A percentile compares a stretch with the other conserved stretches of the same genome.
Conservation (phyloP, 2,797 vertebrate genomes). For the Brachyrhaphis roseni region DNA sequence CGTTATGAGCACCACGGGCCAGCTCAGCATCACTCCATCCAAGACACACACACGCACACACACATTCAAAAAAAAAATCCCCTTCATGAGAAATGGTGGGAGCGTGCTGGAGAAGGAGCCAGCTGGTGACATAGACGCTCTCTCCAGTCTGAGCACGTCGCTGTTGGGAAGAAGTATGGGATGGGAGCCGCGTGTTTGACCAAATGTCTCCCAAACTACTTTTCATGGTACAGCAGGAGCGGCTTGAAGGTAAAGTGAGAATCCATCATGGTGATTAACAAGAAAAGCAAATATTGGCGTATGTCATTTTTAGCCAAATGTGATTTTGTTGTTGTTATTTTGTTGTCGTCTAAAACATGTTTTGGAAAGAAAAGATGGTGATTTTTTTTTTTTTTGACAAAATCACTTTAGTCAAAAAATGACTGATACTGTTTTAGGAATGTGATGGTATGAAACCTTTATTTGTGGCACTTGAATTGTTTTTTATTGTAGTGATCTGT, state of each 20-base stretch:
- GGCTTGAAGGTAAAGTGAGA: neutral
- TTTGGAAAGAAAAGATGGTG: no score
- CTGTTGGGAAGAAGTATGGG: slow-evolving; percentile 29
- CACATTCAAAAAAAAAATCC: slow-evolving; percentile 7
- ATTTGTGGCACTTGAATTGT: neutral
- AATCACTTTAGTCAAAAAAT: no score
- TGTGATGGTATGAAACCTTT: neutral
- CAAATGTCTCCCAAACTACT: slow-evolving; percentile 36
- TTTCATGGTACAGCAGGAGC: slow-evolving; percentile 34
- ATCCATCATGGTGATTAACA: slow-evolving; percentile 27
- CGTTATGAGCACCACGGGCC: slow-evolving; percentile 48
- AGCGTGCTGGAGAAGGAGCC: slow-evolving; percentile 20
- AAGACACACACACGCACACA: slow-evolving; percentile 43
- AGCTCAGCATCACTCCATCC: slow-evolving; percentile 48
- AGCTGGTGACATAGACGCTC: slow-evolving; percentile 31
- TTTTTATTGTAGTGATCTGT: neutral
- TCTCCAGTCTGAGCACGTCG: slow-evolving; percentile 19
- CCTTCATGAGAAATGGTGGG: slow-evolving; percentile 40
- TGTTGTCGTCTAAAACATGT: no score
- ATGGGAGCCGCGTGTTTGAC: slow-evolving; percentile 40
- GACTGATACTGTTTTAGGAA: no score
- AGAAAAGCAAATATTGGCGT: neutral
- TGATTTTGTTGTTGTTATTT: no score
- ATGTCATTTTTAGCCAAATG: no score
- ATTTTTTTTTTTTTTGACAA: no score